A percentile compares a stretch with the other conserved stretches of the same genome.
Conservation (phyloP, 2,797 vertebrate species). For the Coluber constrictor region DNA sequence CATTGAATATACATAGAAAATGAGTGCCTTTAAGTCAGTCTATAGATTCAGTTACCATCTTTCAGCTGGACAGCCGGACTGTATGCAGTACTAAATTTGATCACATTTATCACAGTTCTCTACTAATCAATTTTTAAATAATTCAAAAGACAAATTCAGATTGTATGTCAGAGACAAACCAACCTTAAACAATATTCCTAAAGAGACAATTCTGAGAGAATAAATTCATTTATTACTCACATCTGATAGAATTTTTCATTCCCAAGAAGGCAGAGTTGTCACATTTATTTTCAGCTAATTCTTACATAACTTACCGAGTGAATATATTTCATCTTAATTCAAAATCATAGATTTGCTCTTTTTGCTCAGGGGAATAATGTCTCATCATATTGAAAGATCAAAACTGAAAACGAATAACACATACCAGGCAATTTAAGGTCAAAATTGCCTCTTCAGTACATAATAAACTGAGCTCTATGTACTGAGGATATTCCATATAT, state of each 20-base stretch:
- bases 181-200: slow-evolving; percentile 23
- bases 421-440: slow-evolving; percentile 46
- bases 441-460: neutral
- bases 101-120: neutral
- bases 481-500: neutral
- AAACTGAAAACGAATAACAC: slow-evolving; percentile 28
- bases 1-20: neutral
- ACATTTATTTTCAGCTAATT: slow-evolving; percentile 49
- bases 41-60: neutral
- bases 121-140: slow-evolving; percentile 6
- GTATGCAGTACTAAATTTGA: neutral
- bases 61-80: neutral
- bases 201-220: slow-evolving; percentile 18
- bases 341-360: slow-evolving; percentile 37
- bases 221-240: neutral
- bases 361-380: slow-evolving; percentile 47
- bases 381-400: neutral
- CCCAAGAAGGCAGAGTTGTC: slow-evolving; percentile 44
- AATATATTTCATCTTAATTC: slow-evolving; percentile 59
- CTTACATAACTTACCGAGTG: slow-evolving; percentile 34
- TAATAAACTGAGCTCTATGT: neutral
- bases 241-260: slow-evolving; percentile 39
- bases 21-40: neutral
- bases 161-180: slow-evolving; percentile 20
- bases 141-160: neutral